phyloP scores from a whole-genome alignment of 1,140 invertebrate species.

The Ceratoteleas bidentatus region DNA sequence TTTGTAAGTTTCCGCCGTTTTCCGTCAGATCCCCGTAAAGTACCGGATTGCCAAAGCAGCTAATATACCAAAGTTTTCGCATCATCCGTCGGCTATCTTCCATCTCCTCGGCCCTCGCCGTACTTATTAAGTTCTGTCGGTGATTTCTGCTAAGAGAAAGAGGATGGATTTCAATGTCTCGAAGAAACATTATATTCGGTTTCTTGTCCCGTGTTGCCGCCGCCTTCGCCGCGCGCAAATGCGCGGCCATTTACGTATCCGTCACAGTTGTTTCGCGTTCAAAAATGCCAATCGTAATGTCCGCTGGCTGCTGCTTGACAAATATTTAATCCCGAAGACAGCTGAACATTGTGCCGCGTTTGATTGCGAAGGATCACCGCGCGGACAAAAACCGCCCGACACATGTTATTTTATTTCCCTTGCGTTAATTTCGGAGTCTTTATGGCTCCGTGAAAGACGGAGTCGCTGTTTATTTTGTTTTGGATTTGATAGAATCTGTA shows the following conservation, averaged over 20 bases:
- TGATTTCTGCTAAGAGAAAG: slow-evolving; percentile 75
- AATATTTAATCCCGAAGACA: slow-evolving; percentile 37
- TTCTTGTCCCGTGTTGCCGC: slow-evolving; percentile 45
- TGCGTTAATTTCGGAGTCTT: slow-evolving; percentile 16
- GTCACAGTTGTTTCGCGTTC: slow-evolving; percentile 34
- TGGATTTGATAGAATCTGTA: slow-evolving; percentile 41
- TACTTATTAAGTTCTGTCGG: slow-evolving; percentile 79
- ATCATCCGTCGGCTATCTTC: slow-evolving; percentile 79
- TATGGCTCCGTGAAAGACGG: slow-evolving; percentile 18
- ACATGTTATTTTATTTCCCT: slow-evolving; percentile 9
- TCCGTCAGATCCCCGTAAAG: slow-evolving; percentile 72
- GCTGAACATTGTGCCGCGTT: slow-evolving; percentile 12
- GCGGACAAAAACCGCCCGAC: slow-evolving; percentile 1
- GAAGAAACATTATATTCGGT: slow-evolving; percentile 57
- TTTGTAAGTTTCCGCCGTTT: slow-evolving; percentile 70
- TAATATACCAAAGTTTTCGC: slow-evolving; percentile 81
- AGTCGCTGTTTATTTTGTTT: slow-evolving; percentile 38
- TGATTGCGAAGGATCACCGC: slow-evolving; percentile 11
- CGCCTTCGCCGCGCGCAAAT: slow-evolving; percentile 40
- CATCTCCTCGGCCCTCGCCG: slow-evolving; percentile 76
- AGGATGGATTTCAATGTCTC: slow-evolving; percentile 65
- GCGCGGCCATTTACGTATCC: slow-evolving; percentile 20
- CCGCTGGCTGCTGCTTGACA: not conserved
- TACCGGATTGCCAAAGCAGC: slow-evolving; percentile 77
- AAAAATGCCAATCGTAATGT: slow-evolving; percentile 29